Evolutionary conservation across 2,113 vertebrate species (phyloP).

Genomic region (Tauraco erythrolophus): DNA sequence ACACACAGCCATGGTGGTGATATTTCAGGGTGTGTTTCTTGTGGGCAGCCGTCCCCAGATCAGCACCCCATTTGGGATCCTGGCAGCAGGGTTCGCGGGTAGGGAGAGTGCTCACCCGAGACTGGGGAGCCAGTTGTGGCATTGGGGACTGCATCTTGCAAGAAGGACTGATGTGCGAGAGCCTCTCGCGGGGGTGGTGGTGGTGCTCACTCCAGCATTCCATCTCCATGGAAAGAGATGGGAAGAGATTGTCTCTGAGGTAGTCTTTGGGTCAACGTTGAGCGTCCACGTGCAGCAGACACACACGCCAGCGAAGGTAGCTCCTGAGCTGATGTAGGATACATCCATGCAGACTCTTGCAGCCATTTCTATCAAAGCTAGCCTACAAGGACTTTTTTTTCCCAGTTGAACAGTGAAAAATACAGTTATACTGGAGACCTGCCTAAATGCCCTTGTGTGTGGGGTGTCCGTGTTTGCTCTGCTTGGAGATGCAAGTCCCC

Average conservation of each 20-base stretch:
- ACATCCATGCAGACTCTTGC: too few species aligned
- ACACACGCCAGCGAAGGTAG: rapidly evolving
- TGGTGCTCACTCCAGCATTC: too few species aligned
- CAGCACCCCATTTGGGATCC: neutral
- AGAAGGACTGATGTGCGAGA: rapidly evolving
- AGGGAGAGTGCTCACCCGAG: rapidly evolving
- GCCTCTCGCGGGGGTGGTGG: rapidly evolving
- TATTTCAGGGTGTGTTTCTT: neutral
- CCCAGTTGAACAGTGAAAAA: neutral
- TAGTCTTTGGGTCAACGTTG: neutral
- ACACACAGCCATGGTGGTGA: neutral
- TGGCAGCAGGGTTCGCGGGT: neutral
- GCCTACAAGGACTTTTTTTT: rapidly evolving
- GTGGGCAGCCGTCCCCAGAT: neutral
- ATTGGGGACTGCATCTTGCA: neutral
- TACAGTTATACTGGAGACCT: neutral
- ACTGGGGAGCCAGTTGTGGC: rapidly evolving
- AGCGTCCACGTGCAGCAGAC: rapidly evolving
- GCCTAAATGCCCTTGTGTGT: neutral
- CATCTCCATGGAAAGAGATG: neutral
- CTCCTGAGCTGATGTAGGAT: neutral
- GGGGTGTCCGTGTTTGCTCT: neutral
- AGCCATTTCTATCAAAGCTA: neutral
- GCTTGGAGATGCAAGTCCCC: neutral
- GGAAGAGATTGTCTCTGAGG: neutral